These are phyloP conservation scores for Pyrrhia umbra DNA, from an alignment of 2,888 invertebrate species.

Conservation along the genomic window DNA sequence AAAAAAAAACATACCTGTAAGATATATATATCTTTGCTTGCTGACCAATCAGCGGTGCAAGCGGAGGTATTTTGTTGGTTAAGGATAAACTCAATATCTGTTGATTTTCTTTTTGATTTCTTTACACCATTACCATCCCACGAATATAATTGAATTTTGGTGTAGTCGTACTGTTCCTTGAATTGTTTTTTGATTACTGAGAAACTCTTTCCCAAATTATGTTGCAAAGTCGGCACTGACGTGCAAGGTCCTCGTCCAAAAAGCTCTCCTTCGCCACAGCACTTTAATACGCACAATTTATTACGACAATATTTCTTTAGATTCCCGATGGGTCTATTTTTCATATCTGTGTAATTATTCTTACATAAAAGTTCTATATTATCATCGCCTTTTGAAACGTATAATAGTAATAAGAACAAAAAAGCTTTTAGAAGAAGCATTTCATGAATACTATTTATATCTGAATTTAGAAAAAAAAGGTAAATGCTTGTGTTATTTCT, in stretches of 20 bases:
- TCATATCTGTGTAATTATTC: conserved; percentile 8
- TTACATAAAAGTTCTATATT: conserved; percentile 5
- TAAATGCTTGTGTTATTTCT: not conserved
- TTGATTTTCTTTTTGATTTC: not conserved
- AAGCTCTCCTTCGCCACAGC: conserved; percentile 22
- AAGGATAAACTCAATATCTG: conserved; percentile 13
- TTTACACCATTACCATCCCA: conserved; percentile 17
- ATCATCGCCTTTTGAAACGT: conserved; percentile 22
- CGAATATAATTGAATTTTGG: conserved; percentile 18
- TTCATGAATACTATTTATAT: not conserved
- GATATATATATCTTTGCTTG: conserved; percentile 3
- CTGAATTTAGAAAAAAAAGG: too few species aligned
- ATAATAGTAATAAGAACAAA: conserved; percentile 14
- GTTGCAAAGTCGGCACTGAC: not conserved
- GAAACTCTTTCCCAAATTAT: too few species aligned
- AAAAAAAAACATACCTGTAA: conserved; percentile 23
- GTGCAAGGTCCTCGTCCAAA: not conserved
- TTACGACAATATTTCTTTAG: conserved; percentile 9
- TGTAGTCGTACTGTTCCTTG: not conserved
- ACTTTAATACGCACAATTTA: conserved; percentile 25
- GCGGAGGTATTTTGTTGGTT: not conserved
- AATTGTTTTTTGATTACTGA: too few species aligned
- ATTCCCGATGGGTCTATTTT: not conserved
- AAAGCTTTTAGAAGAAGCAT: conserved; percentile 6
- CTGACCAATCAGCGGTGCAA: conserved; percentile 5